Percentiles rank a stretch among this genome's conserved stretches.
Evolutionary conservation across 2,888 invertebrate genomes (phyloP).

Genomic region (Ecdyonurus torrentis): DNA sequence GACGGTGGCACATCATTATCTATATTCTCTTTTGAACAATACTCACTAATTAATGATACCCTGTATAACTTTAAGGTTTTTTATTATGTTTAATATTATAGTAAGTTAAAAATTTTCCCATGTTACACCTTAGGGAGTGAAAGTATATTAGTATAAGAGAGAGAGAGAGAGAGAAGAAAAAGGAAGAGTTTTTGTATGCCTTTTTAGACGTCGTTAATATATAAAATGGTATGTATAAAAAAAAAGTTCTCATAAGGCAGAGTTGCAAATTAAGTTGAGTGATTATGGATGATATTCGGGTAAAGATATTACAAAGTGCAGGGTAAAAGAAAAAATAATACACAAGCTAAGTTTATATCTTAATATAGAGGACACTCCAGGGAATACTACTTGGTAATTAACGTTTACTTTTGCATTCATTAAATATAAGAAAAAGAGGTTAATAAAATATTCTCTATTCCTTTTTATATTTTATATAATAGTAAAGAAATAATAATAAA

Average conservation of each 20-base stretch:
- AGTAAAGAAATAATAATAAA: too few relatives aligned
- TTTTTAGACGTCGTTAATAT: background rate
- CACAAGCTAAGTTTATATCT: background rate
- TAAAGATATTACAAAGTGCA: background rate
- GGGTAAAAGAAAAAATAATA: background rate
- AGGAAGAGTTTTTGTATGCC: background rate
- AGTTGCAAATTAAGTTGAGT: conserved; percentile 2
- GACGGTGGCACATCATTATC: conserved; percentile 7
- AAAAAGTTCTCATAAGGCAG: background rate
- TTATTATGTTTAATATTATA: background rate
- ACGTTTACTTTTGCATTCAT: conserved; percentile 6
- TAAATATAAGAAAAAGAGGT: background rate
- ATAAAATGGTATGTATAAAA: background rate
- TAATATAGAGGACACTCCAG: background rate
- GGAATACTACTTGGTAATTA: conserved; percentile 1
- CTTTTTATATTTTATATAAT: too few relatives aligned
- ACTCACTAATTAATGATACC: conserved; percentile 6
- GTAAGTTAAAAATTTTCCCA: background rate
- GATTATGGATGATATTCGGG: conserved; percentile 3
- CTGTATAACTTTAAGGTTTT: conserved; percentile 1
- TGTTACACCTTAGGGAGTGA: background rate
- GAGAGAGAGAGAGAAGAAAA: background rate
- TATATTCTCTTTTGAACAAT: conserved; percentile 6
- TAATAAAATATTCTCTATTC: too few relatives aligned
- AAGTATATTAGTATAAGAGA: background rate